A percentile compares a stretch with the other conserved stretches of the same genome.
Conservation (phyloP, 1,140 invertebrate genomes). For the Conopomorpha cramerella region DNA sequence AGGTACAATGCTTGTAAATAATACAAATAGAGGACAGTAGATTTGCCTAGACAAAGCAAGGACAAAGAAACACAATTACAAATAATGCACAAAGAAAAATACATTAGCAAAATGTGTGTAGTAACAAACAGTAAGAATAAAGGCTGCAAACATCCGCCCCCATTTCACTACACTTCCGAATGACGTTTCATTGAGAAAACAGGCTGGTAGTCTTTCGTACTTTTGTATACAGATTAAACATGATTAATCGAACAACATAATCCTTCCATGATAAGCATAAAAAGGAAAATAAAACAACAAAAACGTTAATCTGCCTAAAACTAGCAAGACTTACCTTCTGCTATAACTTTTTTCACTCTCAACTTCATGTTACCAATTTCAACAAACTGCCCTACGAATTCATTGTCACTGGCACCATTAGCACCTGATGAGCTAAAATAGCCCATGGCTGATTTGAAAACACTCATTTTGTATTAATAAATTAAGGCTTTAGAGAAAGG, state of each 20-base stretch:
- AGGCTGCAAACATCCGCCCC: too few species aligned
- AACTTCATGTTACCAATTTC: conserved; percentile 89
- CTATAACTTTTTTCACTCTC: conserved; percentile 86
- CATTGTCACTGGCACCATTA: conserved; percentile 71
- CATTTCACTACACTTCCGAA: too few species aligned
- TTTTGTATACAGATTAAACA: not conserved
- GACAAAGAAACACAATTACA: too few species aligned
- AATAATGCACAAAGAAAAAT: too few species aligned
- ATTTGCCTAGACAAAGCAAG: too few species aligned
- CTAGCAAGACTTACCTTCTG: conserved; percentile 79
- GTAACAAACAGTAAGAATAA: too few species aligned
- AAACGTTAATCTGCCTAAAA: not conserved
- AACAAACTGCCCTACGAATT: conserved; percentile 88
- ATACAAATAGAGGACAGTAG: too few species aligned
- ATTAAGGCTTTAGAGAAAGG: conserved; percentile 10
- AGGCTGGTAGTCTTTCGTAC: too few species aligned
- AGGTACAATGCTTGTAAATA: too few species aligned
- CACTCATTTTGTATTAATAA: conserved; percentile 74
- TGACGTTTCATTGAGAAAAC: too few species aligned
- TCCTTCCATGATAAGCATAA: not conserved
- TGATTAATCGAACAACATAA: not conserved
- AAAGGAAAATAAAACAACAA: too few species aligned
- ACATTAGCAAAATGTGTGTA: too few species aligned
- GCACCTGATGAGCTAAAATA: conserved; percentile 72
- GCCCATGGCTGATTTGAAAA: conserved; percentile 86